These are phyloP conservation scores for Aramus guarauna DNA, from an alignment of 2,113 vertebrate species.

Conservation along the genomic window DNA sequence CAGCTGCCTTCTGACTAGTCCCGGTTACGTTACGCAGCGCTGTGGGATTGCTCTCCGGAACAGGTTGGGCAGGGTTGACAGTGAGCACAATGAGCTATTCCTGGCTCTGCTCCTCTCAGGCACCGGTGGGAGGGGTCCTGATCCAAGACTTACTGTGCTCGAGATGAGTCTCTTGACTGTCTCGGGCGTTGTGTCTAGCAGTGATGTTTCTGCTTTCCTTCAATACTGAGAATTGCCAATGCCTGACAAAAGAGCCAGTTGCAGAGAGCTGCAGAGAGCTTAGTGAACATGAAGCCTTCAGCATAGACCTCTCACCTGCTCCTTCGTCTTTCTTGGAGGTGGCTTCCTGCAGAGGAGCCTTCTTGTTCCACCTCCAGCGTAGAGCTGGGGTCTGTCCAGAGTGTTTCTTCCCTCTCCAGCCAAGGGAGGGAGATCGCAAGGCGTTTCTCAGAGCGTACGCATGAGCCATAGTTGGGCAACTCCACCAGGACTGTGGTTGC, in stretches of 20 bases:
- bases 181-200: not conserved
- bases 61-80: slow-evolving; percentile 14
- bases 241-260: not conserved
- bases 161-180: not conserved
- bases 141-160: not conserved
- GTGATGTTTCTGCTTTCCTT: not conserved
- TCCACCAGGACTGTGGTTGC: slow-evolving; percentile 58
- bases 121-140: not conserved
- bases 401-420: not conserved
- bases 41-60: not conserved
- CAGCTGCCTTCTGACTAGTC: slow-evolving; percentile 38
- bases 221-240: not conserved
- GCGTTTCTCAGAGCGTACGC: not conserved
- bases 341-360: not conserved
- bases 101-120: not conserved
- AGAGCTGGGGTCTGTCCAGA: not conserved
- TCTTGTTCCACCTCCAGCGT: not conserved
- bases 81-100: slow-evolving; percentile 13
- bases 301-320: not conserved
- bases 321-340: not conserved
- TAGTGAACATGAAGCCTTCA: not conserved
- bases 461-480: slow-evolving; percentile 45
- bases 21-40: not conserved
- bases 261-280: not conserved
- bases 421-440: not conserved